Percentiles rank a stretch among this genome's conserved stretches.
These are phyloP conservation scores for Cyclura pinguis DNA, from an alignment of 2,797 vertebrate species.

Conservation along the genomic window DNA sequence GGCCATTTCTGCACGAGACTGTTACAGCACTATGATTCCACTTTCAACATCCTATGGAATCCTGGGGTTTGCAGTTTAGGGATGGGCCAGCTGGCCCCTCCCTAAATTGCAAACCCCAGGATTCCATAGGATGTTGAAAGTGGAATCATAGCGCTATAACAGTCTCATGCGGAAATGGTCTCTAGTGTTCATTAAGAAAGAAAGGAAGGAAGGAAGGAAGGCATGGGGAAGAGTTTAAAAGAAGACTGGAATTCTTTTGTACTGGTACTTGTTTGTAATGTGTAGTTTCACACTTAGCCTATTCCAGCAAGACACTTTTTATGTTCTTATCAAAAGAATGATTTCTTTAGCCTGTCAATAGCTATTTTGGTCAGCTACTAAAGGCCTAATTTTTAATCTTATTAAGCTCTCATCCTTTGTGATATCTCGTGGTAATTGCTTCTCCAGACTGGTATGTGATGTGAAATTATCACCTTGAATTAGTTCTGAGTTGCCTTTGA, in stretches of 20 bases:
- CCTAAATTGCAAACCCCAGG: no score
- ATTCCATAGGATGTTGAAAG: no score
- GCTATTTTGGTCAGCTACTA: slow-evolving; percentile 24
- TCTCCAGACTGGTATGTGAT: slow-evolving; percentile 17
- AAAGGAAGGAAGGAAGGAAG: neutral
- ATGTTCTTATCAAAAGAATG: slow-evolving; percentile 3
- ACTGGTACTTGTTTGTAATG: neutral
- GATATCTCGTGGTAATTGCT: neutral
- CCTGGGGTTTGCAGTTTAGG: no score
- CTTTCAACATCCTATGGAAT: neutral
- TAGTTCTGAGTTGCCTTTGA: slow-evolving; percentile 32
- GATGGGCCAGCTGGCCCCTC: no score
- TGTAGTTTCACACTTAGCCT: neutral
- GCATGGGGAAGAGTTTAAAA: neutral
- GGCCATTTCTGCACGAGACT: no score
- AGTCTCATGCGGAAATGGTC: no score
- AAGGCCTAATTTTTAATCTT: slow-evolving; percentile 37
- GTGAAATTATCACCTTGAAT: slow-evolving; percentile 29
- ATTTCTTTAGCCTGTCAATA: slow-evolving; percentile 15
- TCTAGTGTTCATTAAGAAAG: neutral
- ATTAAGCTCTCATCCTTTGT: slow-evolving; percentile 20
- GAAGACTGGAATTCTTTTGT: neutral
- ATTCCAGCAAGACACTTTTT: neutral
- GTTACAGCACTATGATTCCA: neutral
- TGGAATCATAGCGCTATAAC: no score